Conservation (phyloP, 2,797 vertebrate species). For the Rhynchotus rufescens region DNA sequence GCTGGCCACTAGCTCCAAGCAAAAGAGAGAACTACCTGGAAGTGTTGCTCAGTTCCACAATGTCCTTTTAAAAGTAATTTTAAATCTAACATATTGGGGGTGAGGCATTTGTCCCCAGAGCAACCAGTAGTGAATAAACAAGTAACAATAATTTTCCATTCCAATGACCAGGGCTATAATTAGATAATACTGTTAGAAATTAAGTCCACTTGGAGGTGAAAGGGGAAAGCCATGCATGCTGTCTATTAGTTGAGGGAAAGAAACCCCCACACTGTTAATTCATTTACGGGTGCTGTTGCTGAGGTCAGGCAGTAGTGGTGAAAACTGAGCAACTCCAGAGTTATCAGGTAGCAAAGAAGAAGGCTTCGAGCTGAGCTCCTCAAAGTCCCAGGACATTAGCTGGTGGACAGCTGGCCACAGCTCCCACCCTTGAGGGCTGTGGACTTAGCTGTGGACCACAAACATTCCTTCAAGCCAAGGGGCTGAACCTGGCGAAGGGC, state of each 20-base stretch:
- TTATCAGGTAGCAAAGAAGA: neutral
- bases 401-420: neutral
- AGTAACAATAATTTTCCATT: constrained; percentile 30
- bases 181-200: constrained; percentile 26
- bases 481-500: neutral
- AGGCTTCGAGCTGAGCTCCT: neutral
- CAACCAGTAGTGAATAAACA: neutral
- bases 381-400: neutral
- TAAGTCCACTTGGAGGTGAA: constrained; percentile 12
- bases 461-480: neutral
- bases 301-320: neutral
- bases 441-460: neutral
- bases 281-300: neutral
- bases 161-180: constrained; percentile 23
- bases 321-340: constrained; percentile 3
- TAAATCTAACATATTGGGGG: neutral
- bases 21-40: constrained; percentile 20
- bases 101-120: neutral
- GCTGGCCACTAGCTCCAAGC: neutral
- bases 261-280: neutral
- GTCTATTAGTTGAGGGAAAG: neutral
- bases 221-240: neutral
- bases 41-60: neutral
- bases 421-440: neutral
- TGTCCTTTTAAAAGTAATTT: constrained; percentile 7